These are phyloP conservation scores for Ennomos quercinarius DNA, from an alignment of 2,888 invertebrate species.

Conservation along the genomic window DNA sequence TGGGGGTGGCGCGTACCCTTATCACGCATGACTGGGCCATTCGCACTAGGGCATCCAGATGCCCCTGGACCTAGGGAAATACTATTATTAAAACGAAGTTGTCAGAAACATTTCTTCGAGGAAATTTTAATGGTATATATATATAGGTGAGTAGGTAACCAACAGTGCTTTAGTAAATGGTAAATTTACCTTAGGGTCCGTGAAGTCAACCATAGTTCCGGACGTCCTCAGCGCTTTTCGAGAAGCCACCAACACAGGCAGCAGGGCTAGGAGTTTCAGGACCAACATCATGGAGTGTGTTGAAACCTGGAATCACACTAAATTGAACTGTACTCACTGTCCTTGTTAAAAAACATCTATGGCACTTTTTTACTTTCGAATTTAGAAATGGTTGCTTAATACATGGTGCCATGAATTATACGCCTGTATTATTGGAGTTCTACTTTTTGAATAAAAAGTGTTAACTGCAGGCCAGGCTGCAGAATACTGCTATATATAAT, in stretches of 20 bases:
- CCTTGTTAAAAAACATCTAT: too few species aligned
- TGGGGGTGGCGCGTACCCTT: conserved; percentile 75
- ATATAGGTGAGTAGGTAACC: too few species aligned
- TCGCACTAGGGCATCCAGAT: conserved; percentile 73
- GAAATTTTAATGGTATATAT: background rate
- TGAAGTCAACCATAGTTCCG: conserved; percentile 74
- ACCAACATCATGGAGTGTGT: conserved; percentile 11
- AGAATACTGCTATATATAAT: too few species aligned
- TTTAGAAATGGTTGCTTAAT: too few species aligned
- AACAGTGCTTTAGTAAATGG: background rate
- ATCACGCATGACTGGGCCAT: conserved; percentile 79
- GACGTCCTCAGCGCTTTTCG: conserved; percentile 45
- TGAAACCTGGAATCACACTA: too few species aligned
- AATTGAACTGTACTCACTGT: too few species aligned
- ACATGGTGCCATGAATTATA: too few species aligned
- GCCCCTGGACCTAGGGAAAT: conserved; percentile 70
- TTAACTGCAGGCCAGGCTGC: too few species aligned
- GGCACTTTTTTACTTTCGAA: too few species aligned
- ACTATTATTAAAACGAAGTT: background rate
- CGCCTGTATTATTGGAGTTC: too few species aligned
- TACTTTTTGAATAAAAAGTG: too few species aligned
- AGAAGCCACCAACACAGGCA: conserved; percentile 45
- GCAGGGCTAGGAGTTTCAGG: conserved; percentile 38
- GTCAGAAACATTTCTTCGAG: background rate
- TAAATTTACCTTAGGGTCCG: conserved; percentile 68